Evolutionary conservation across 2,113 vertebrate genomes (phyloP).

Genomic region (Aegotheles bennettii): DNA sequence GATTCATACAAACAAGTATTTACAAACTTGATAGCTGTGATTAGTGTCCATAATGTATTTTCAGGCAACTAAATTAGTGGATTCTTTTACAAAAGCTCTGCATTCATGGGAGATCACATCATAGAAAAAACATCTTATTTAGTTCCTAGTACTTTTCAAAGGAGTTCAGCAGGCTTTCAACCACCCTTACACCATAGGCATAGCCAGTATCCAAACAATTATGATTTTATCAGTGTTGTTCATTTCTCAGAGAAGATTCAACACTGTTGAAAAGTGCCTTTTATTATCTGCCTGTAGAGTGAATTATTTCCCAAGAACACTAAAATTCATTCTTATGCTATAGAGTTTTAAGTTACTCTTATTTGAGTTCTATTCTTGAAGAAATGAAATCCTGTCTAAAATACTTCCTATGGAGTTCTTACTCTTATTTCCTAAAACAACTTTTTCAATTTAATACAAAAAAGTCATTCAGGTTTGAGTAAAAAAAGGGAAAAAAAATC

Average conservation of each 20-base stretch:
- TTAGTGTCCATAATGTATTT: not conserved
- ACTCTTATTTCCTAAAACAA: not conserved
- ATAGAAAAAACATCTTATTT: not conserved
- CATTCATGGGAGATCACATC: not conserved
- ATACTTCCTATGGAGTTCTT: not conserved
- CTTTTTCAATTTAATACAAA: not conserved
- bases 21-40: not conserved
- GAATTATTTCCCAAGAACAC: not conserved
- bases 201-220: not conserved
- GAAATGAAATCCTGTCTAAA: not conserved
- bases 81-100: not conserved
- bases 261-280: not conserved
- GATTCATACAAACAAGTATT: not conserved
- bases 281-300: not conserved
- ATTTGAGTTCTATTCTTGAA: not conserved
- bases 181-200: not conserved
- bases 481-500: not conserved
- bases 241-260: not conserved
- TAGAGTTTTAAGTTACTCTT: not conserved
- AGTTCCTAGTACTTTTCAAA: not conserved
- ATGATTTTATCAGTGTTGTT: not conserved
- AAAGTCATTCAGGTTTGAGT: not conserved
- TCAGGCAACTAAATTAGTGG: not conserved
- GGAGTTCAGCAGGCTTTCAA: not conserved
- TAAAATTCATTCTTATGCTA: not conserved